Percentiles rank a stretch among this genome's conserved stretches.
These are phyloP conservation scores for Erannis defoliaria DNA, from an alignment of 2,888 invertebrate genomes.

Conservation along the genomic window DNA sequence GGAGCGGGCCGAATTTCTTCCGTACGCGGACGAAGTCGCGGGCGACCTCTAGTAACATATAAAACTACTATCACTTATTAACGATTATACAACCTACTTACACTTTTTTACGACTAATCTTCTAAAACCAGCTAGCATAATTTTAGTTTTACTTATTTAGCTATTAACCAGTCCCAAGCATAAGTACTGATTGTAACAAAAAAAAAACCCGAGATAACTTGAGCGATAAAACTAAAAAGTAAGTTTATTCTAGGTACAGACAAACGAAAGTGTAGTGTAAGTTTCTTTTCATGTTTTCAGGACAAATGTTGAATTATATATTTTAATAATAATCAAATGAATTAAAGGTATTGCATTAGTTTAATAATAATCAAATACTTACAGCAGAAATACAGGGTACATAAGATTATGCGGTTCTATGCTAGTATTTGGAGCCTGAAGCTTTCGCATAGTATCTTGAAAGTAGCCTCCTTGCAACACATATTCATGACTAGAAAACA, in stretches of 20 bases:
- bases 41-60: no score
- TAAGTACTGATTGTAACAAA: not conserved
- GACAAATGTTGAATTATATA: not conserved
- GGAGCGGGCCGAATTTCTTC: no score
- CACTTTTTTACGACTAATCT: no score
- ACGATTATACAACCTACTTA: no score
- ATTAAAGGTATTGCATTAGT: no score
- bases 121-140: constrained; percentile 1
- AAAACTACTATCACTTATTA: no score
- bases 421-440: constrained; percentile 92
- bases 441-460: constrained; percentile 93
- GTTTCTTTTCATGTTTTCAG: no score
- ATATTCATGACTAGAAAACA: constrained; percentile 83
- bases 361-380: constrained; percentile 74
- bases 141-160: not conserved
- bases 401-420: constrained; percentile 93
- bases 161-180: not conserved
- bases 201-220: not conserved
- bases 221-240: not conserved
- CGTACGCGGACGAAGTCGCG: no score
- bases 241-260: not conserved
- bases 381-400: constrained; percentile 95
- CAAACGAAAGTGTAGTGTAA: no score
- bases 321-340: not conserved
- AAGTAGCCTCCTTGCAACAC: constrained; percentile 94